Evolutionary conservation across 2,797 vertebrate species (phyloP).

Genomic region (Oryzias sinensis): DNA sequence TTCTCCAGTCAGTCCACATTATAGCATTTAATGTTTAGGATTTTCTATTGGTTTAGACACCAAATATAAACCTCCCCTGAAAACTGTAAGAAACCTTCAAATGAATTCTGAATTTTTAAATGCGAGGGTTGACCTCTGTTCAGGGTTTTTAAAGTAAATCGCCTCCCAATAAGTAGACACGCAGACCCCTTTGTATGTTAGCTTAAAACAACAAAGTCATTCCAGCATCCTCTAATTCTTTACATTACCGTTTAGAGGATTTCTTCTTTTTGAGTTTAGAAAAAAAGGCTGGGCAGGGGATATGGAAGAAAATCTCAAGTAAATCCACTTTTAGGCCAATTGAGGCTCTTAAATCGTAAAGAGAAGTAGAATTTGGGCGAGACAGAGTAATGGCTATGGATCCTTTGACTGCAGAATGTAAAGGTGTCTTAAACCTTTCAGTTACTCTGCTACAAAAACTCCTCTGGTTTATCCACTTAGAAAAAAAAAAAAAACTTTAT

Average conservation of each 20-base stretch:
- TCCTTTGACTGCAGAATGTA: conserved; percentile 21
- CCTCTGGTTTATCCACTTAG: conserved; percentile 25
- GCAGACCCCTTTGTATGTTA: conserved; percentile 30
- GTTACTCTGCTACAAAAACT: conserved; percentile 26
- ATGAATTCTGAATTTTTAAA: no score
- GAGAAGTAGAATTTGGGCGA: conserved; percentile 46
- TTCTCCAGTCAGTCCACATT: no score
- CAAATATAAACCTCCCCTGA: no score
- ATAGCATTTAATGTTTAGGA: no score
- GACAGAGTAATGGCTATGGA: conserved; percentile 43
- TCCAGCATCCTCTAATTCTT: conserved; percentile 49
- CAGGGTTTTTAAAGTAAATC: no score
- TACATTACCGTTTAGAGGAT: conserved; percentile 41
- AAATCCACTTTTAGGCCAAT: conserved; percentile 63
- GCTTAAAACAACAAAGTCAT: conserved; percentile 50
- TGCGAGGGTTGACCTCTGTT: no score
- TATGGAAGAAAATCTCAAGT: conserved; percentile 53
- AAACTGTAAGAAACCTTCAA: no score
- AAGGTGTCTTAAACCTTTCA: conserved; percentile 38
- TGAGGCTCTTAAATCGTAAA: conserved; percentile 43
- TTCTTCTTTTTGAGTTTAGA: conserved; percentile 34
- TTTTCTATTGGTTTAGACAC: no score
- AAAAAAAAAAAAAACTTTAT: conserved; percentile 19
- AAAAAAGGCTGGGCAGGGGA: conserved; percentile 35
- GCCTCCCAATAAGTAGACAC: conserved; percentile 20